phyloP scores from a whole-genome alignment of 1,140 invertebrate species.

The Parasteatoda tepidariorum region DNA sequence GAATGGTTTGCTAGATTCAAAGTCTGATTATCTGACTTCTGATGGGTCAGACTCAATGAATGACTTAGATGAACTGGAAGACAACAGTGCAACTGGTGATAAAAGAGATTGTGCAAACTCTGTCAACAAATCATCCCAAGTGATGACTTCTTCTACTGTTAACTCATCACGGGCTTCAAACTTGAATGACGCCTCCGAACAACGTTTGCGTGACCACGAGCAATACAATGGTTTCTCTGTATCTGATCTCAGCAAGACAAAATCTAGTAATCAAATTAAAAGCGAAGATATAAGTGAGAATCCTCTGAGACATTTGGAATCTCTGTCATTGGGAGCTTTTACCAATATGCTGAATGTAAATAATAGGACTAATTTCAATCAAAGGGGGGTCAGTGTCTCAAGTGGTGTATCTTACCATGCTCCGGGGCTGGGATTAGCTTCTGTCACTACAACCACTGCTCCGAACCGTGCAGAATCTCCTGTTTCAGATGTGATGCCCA shows the following conservation, averaged over 20 bases:
- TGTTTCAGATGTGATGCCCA: neutral
- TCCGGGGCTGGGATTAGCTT: slow-evolving; percentile 62
- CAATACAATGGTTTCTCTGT: slow-evolving; percentile 36
- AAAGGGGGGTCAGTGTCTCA: neutral
- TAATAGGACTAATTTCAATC: neutral
- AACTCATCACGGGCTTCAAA: neutral
- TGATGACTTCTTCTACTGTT: neutral
- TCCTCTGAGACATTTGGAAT: slow-evolving; percentile 82
- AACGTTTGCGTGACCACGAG: neutral
- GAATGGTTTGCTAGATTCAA: slow-evolving; percentile 55
- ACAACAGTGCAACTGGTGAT: slow-evolving; percentile 13
- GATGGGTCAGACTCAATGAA: slow-evolving; percentile 58
- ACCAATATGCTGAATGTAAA: slow-evolving; percentile 47
- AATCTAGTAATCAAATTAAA: slow-evolving; percentile 13
- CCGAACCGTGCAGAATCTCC: slow-evolving; percentile 22
- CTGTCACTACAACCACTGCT: slow-evolving; percentile 48
- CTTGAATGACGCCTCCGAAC: neutral
- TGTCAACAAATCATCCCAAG: neutral
- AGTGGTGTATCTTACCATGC: slow-evolving; percentile 63
- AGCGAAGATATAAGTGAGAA: slow-evolving; percentile 70
- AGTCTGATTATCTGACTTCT: slow-evolving; percentile 57
- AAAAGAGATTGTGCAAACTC: neutral
- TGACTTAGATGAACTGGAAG: slow-evolving; percentile 59
- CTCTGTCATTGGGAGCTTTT: slow-evolving; percentile 82
- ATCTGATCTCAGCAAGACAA: slow-evolving; percentile 13